Base-by-base conservation (phyloP, 2,888 invertebrate genomes). In the Muschampia plurimacula region DNA sequence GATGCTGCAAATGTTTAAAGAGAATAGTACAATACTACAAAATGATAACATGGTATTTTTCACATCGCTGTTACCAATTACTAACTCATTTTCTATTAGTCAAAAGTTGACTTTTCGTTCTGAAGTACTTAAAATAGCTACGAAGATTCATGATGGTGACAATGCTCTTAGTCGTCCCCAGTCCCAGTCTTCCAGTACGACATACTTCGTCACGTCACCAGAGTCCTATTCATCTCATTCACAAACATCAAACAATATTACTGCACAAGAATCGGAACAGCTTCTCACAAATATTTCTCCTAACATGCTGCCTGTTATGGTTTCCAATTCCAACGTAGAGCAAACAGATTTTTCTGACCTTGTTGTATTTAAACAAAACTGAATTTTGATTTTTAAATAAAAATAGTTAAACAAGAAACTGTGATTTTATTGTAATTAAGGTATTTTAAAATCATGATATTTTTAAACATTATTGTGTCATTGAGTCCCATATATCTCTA, bases 11-110 rank as follows among this genome's bases (percentile, higher is more conserved):
- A 67, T 67, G 70, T 75, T 65, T 68, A 67, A 65, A 69, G 73
- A 69, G 59, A 69, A 73, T 66, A 66, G 44, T 46, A 71, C 60
- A 71, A 67, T 64, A 44, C 55, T 71, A 49, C 64, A 71, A 55
- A 74, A 75, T 60, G 75, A 75, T 68, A 64, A 74, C 67, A 75
- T 75, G 75, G 55, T 72, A 65, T 75, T 75, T 59, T 75, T 75
- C 55, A 64, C 52, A 63, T 75, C 74, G 15, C 72, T 75, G 68
- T 65, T 75, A 62, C 75, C 72, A 28, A 75, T 75, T 39, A 67
- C 68, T 15, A 69, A 72, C 46, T 68, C 69, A 39, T 74, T 74
- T 72, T 63, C 73, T 46, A 69, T 62, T 69, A 57, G 66, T 49
- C 73, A 72, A 68, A 75, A 75, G 63, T 64, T 75, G 52, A 55